A percentile compares a stretch with the other conserved stretches of the same genome.
phyloP scores from a whole-genome alignment of 2,888 invertebrate genomes.

The Eustalomyia histrio region DNA sequence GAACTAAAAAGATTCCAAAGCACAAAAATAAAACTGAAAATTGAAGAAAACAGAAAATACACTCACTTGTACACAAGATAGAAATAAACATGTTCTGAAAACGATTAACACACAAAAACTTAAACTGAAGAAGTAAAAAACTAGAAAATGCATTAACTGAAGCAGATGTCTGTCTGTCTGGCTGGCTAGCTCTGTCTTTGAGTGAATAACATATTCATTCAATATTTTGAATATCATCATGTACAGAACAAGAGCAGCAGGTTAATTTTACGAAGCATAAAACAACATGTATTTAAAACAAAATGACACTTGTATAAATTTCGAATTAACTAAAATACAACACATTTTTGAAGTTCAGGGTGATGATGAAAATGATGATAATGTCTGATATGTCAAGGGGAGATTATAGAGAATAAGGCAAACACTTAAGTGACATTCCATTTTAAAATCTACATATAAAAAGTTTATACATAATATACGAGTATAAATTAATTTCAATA shows the following conservation, averaged over 20 bases:
- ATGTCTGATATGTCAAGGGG: not conserved
- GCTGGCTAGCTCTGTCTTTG: conserved; percentile 1
- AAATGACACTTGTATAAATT: conserved; percentile 33
- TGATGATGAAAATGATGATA: conserved; percentile 3
- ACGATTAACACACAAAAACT: not conserved
- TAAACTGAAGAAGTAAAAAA: not conserved
- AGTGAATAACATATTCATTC: conserved; percentile 15
- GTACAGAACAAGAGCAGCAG: conserved; percentile 27
- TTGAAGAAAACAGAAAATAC: conserved; percentile 1
- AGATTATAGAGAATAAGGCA: not conserved
- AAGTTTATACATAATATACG: too few species aligned
- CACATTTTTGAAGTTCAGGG: conserved; percentile 13
- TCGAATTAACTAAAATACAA: not conserved
- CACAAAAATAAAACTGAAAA: not conserved
- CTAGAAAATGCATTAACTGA: conserved; percentile 36
- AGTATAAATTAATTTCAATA: not conserved
- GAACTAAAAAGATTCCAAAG: conserved; percentile 44
- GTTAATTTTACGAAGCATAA: conserved; percentile 40
- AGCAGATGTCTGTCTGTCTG: conserved; percentile 46
- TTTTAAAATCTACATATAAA: not conserved
- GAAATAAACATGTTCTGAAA: not conserved
- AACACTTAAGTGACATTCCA: not conserved
- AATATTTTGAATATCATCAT: conserved; percentile 27
- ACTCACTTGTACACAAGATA: not conserved
- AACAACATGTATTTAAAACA: conserved; percentile 35